phyloP scores from a whole-genome alignment of 2,113 vertebrate genomes.

The Willisornis vidua region DNA sequence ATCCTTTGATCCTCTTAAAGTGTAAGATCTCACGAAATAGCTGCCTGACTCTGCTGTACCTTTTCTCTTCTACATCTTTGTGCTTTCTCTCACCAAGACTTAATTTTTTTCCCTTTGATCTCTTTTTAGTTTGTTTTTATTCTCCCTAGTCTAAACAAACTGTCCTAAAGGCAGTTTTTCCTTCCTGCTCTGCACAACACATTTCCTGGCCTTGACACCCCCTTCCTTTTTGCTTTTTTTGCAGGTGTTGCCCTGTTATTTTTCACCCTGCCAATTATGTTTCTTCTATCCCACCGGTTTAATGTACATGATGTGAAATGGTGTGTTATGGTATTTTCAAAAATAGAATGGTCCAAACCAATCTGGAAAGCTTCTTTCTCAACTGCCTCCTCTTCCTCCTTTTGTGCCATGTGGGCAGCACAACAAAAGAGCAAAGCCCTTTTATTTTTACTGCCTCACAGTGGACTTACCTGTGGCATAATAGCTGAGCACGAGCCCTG shows the following conservation, averaged over 20 bases:
- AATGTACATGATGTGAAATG: neutral
- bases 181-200: neutral
- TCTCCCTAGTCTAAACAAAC: neutral
- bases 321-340: neutral
- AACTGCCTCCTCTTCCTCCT: neutral
- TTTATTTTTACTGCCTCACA: neutral
- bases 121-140: neutral
- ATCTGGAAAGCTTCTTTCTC: neutral
- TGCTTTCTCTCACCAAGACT: neutral
- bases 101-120: neutral
- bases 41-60: neutral
- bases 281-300: neutral
- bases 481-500: neutral
- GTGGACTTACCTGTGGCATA: neutral
- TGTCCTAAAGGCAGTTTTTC: neutral
- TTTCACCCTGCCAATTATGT: neutral
- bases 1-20: neutral
- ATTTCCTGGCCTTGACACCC: neutral
- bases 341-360: neutral
- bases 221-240: neutral
- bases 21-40: neutral
- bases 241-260: neutral
- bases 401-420: rapidly evolving
- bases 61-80: neutral
- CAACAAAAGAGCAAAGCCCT: neutral